Evolutionary conservation across 2,888 invertebrate species (phyloP), one percentile per base, ranked within the genome.

Genomic region (Troglohyphantes excavatus): DNA sequence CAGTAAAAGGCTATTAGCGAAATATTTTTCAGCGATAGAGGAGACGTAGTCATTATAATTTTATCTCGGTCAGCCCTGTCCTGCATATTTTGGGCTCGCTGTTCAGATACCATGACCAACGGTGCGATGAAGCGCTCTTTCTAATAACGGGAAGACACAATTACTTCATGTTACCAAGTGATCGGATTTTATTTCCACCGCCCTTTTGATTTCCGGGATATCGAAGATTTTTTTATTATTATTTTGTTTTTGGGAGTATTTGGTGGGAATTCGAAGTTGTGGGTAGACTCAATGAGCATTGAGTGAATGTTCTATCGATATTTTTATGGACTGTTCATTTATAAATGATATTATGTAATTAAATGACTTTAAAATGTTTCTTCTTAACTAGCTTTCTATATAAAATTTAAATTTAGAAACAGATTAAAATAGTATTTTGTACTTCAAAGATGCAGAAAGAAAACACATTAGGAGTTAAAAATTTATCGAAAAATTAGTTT

Each of bases 41-140:
- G 79, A 79, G 72, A 83, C 83, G 65, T 43, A 86, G 79, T 79
- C 87, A 87, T 87, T 75, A 53, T 81, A 81, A 87, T 87, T 81
- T 87, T 70, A 81, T 87, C 70, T 68, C 43, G 21, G 46, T 29
- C 43, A 46, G 61, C 6, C 13, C 6, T 39, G 27, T 65, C 63
- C 79, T 78, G 78, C 79, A 81, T 81, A 73, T 87, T 81, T 73
- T 75, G 72, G 73, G 59, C 29, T 63, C 6, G 13, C 19, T 87
- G 81, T 43, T 79, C 87, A 73, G 63, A 11, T 5, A 53, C 72
- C 81, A 65, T 79, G 79, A 79, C 73, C 39, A 46, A 21, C 19
- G 29, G 87, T 65, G 79, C 87, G 79, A 63, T 59, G 65, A 87
- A 81, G 81, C 87, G 87, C 46, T 26, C 43, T 79, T 87, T 87